phyloP scores from a whole-genome alignment of 2,113 vertebrate genomes.

The Sciurus niger region DNA sequence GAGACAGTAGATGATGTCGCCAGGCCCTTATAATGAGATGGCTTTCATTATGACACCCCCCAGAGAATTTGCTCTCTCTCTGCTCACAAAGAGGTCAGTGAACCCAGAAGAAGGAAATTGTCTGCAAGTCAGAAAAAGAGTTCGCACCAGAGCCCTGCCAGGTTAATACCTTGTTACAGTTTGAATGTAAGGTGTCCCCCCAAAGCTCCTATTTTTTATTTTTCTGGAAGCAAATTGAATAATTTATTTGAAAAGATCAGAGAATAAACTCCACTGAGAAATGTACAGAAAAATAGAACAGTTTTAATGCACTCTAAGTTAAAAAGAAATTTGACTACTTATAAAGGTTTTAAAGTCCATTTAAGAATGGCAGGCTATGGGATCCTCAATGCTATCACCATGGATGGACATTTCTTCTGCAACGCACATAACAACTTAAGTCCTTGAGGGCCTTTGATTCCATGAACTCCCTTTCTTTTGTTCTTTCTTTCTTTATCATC shows the following conservation, averaged over 20 bases:
- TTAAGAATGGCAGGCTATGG: not conserved
- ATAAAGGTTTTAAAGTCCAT: not conserved
- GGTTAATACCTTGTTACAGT: too few species aligned
- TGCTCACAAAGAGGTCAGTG: not conserved
- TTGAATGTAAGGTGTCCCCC: too few species aligned
- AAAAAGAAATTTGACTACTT: not conserved
- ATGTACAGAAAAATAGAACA: not conserved
- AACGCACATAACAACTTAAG: accelerated
- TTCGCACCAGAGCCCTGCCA: not conserved
- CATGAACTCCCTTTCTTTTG: slow-evolving; percentile 91
- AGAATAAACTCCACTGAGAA: slow-evolving; percentile 1
- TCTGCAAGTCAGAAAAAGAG: too few species aligned
- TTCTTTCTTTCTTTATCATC: slow-evolving; percentile 87
- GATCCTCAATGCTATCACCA: not conserved
- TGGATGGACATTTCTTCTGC: not conserved
- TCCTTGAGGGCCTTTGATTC: slow-evolving; percentile 87
- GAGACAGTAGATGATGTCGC: not conserved
- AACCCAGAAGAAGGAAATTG: not conserved
- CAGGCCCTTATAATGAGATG: not conserved
- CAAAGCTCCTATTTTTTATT: too few species aligned
- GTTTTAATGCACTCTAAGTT: not conserved
- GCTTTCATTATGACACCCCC: not conserved
- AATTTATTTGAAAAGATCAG: not conserved
- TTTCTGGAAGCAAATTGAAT: not conserved
- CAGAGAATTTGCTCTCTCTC: not conserved